phyloP scores from a whole-genome alignment of 1,140 invertebrate species.

The Saccostrea glomerata region DNA sequence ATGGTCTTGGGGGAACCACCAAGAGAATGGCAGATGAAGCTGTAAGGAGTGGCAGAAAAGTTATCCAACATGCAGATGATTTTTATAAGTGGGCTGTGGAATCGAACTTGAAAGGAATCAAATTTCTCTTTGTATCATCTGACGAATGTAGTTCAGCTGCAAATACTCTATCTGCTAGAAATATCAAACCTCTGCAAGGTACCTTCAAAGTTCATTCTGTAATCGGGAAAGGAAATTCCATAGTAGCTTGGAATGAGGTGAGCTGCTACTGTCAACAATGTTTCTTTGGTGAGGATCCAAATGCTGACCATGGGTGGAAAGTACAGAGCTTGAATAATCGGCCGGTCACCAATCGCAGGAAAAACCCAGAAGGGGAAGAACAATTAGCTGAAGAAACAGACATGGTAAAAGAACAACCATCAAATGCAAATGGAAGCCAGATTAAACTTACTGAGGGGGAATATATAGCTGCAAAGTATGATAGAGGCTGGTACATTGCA shows the following conservation, averaged over 20 bases:
- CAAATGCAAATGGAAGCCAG: background rate
- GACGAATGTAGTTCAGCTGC: background rate
- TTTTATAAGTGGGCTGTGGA: slow-evolving; percentile 53
- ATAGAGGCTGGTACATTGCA: slow-evolving; percentile 46
- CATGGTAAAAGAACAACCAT: too few species aligned
- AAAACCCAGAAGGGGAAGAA: too few species aligned
- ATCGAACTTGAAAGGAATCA: slow-evolving; percentile 30
- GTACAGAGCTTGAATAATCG: too few species aligned
- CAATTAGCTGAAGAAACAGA: too few species aligned
- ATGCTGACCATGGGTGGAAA: too few species aligned
- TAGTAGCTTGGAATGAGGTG: slow-evolving; percentile 27
- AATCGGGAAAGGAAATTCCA: slow-evolving; percentile 43
- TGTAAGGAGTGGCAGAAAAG: slow-evolving; percentile 25
- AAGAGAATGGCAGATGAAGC: slow-evolving; percentile 62
- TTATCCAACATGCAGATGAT: slow-evolving; percentile 56
- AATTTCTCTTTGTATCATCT: slow-evolving; percentile 48
- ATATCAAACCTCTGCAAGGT: slow-evolving; percentile 47
- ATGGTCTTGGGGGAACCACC: too few species aligned
- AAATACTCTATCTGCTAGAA: background rate
- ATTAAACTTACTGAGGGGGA: slow-evolving; percentile 35
- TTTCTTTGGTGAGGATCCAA: too few species aligned
- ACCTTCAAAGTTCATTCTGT: slow-evolving; percentile 62
- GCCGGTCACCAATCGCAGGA: too few species aligned
- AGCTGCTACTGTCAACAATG: slow-evolving; percentile 52
- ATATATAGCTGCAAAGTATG: slow-evolving; percentile 52